These are phyloP conservation scores for Tetragonisca angustula DNA, from an alignment of 2,888 invertebrate species.

Conservation along the genomic window DNA sequence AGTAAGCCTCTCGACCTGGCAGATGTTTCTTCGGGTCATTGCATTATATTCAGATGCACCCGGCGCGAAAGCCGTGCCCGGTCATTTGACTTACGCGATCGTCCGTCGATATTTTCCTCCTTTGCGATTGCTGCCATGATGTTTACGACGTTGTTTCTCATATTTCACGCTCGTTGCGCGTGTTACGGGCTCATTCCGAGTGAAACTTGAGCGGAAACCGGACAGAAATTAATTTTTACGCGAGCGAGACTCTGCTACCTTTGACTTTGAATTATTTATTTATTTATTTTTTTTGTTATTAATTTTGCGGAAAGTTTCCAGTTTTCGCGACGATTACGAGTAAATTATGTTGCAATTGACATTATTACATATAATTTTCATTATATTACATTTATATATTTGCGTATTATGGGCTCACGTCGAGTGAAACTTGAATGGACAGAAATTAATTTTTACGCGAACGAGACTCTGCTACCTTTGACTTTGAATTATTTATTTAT, in stretches of 20 bases:
- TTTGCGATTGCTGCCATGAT: background rate
- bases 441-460: background rate
- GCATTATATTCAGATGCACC: conserved; percentile 34
- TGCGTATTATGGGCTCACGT: background rate
- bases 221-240: background rate
- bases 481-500: no score
- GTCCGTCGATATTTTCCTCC: background rate
- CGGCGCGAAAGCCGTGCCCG: conserved; percentile 18
- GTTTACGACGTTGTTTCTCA: background rate
- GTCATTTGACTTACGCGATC: conserved; percentile 16
- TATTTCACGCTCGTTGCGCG: background rate
- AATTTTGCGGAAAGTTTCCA: no score
- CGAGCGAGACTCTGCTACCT: background rate
- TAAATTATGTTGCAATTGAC: no score
- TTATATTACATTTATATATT: no score
- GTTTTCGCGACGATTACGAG: no score
- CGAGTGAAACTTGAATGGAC: background rate
- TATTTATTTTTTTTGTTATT: no score
- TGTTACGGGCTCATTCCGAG: background rate
- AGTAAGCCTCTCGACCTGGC: conserved; percentile 19
- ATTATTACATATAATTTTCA: no score
- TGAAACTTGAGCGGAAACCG: no score
- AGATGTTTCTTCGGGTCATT: conserved; percentile 35
- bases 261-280: background rate
- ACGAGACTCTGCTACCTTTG: background rate